phyloP scores from a whole-genome alignment of 2,797 vertebrate species.

The Poeciliopsis turneri region DNA sequence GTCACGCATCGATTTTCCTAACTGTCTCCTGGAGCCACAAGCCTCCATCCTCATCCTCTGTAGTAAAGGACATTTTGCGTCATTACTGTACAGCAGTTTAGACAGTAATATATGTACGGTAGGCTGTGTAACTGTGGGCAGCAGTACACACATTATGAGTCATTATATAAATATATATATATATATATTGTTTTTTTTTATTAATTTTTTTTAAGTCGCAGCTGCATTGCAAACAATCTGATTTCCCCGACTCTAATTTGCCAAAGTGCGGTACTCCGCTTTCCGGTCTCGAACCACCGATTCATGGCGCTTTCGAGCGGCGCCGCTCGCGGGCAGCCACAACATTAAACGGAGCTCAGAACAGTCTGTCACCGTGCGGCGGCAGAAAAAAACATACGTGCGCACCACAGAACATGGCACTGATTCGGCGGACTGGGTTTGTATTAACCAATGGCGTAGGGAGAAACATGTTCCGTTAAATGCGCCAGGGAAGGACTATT shows the following conservation, averaged over 20 bases:
- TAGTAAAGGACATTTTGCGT: background rate
- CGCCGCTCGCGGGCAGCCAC: background rate
- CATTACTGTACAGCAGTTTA: background rate
- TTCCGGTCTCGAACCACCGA: background rate
- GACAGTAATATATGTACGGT: background rate
- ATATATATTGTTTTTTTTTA: no score
- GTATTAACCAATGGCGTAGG: background rate
- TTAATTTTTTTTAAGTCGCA: background rate
- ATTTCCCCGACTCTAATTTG: background rate
- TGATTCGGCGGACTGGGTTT: slow-evolving; percentile 7
- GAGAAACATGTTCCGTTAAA: background rate
- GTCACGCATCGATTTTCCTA: background rate
- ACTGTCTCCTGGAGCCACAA: background rate
- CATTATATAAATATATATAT: no score
- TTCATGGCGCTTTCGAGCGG: background rate
- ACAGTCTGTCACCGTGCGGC: background rate
- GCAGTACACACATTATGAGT: background rate
- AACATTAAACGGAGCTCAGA: background rate
- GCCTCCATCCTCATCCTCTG: background rate
- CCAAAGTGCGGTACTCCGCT: background rate
- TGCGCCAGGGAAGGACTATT: background rate
- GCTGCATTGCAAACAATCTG: background rate
- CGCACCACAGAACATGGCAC: background rate
- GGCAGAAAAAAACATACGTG: background rate
- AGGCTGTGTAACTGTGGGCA: background rate